A percentile compares a stretch with the other conserved stretches of the same genome.
phyloP scores from a whole-genome alignment of 2,113 vertebrate species.

The Varanus komodoensis region DNA sequence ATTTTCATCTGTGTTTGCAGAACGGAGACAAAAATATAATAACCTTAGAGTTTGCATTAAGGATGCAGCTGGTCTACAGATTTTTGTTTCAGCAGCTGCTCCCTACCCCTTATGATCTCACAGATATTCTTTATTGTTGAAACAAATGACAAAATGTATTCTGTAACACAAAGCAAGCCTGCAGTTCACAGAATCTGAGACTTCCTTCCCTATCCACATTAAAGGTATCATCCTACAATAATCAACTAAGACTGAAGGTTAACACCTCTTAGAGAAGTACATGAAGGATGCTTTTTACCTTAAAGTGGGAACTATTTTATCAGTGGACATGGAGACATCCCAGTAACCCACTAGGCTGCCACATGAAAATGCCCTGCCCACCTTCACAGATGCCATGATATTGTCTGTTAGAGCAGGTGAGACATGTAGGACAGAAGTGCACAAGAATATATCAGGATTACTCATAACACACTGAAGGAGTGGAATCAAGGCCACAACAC shows the following conservation, averaged over 20 bases:
- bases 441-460: background rate
- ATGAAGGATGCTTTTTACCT: background rate
- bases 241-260: background rate
- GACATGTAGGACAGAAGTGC: background rate
- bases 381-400: background rate
- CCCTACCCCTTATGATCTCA: background rate
- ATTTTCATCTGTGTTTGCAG: background rate
- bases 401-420: background rate
- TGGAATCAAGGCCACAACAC: background rate
- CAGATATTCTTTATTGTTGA: background rate
- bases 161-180: background rate
- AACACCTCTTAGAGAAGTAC: background rate
- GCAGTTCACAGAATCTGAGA: background rate
- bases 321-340: background rate
- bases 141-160: background rate
- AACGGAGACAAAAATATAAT: background rate
- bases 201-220: background rate
- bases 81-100: background rate
- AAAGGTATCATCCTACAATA: constrained; percentile 1
- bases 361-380: background rate
- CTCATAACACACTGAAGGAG: background rate
- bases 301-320: background rate
- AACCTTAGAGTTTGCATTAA: background rate
- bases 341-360: background rate
- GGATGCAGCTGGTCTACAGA: background rate